Evolutionary conservation across 1,140 invertebrate species (phyloP), one percentile per base, ranked within the genome.

Genomic region (Andrena cerasifolii): DNA sequence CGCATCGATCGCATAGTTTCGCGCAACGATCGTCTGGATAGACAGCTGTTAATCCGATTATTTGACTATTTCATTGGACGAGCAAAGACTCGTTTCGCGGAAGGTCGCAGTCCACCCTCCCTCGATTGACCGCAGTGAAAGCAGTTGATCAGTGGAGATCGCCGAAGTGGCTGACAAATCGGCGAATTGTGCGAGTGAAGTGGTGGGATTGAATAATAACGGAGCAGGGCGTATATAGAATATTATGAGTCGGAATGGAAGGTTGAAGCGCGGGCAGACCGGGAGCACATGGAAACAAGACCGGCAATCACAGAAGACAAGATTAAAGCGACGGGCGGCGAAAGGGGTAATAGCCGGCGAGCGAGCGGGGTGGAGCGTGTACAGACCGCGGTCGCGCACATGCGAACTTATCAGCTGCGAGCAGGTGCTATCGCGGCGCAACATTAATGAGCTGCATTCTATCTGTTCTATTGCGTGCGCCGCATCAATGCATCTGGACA

Each of bases 381-480:
- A 53, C 18, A 12, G n/a, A 7, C 7, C 65, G 67, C 26, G 62
- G 49, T 54, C 66, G 58, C 68, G 58, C 47, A 56, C 49, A 78
- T 59, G 73, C 31, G 68, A 78, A 85, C 53, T 85, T 85, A 85
- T 85, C 82, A 78, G 82, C 74, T 53, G 63, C 82, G 45, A 84
- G 74, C 83, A 84, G 82, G 73, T 84, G 83, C 74, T 84, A 78
- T 78, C 73, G 68, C 74, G 62, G 51, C 56, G 74, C 61, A 78
- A 84, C 80, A 77, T 81, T 84, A 84, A 85, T 72, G 83, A 85
- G 74, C 28, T 70, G 58, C 68, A 36, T 78, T 83, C 72, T 84
- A 66, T 80, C 63, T 63, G 26, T 73, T 81, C 82, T 67, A 74
- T 80, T 79, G 82, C 83, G 82, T 81, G 79, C 66, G 6, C 58